A percentile compares a stretch with the other conserved stretches of the same genome.
Evolutionary conservation across 2,113 vertebrate species (phyloP).

Genomic region (Equus quagga): DNA sequence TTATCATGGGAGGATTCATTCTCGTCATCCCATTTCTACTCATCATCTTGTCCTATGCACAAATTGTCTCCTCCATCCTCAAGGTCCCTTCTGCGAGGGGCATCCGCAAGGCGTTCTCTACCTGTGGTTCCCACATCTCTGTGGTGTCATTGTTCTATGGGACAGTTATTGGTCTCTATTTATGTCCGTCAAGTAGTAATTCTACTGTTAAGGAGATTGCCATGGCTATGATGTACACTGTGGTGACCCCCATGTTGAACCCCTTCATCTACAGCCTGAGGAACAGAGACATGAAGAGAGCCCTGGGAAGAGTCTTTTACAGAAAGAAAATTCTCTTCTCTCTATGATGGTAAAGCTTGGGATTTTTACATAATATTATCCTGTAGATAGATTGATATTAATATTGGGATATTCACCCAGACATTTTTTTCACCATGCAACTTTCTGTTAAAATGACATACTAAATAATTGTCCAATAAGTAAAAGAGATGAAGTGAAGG

Average conservation of each 20-base stretch:
- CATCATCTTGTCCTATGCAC: conserved; percentile 66
- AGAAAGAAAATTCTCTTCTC: conserved; percentile 4
- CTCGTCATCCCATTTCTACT: conserved; percentile 61
- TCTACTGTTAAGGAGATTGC: conserved; percentile 56
- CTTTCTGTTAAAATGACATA: not conserved
- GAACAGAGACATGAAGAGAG: not conserved
- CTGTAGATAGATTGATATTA: not conserved
- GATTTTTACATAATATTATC: not conserved
- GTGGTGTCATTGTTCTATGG: conserved; percentile 78
- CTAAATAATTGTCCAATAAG: not conserved
- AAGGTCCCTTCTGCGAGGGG: conserved; percentile 36
- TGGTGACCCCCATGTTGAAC: conserved; percentile 46
- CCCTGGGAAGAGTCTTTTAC: conserved; percentile 4
- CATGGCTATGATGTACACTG: conserved; percentile 68
- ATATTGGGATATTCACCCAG: not conserved
- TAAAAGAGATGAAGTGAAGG: not conserved
- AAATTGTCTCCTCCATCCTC: conserved; percentile 63
- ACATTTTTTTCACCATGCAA: not conserved
- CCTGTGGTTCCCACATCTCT: conserved; percentile 76
- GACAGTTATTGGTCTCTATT: conserved; percentile 17
- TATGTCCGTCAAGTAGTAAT: conserved; percentile 40
- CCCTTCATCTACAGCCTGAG: too few relatives aligned
- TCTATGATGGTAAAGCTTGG: not conserved
- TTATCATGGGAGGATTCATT: conserved; percentile 48
- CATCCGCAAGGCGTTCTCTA: conserved; percentile 75